Conservation (phyloP, 2,888 invertebrate species). For the Catocala fraxini region DNA sequence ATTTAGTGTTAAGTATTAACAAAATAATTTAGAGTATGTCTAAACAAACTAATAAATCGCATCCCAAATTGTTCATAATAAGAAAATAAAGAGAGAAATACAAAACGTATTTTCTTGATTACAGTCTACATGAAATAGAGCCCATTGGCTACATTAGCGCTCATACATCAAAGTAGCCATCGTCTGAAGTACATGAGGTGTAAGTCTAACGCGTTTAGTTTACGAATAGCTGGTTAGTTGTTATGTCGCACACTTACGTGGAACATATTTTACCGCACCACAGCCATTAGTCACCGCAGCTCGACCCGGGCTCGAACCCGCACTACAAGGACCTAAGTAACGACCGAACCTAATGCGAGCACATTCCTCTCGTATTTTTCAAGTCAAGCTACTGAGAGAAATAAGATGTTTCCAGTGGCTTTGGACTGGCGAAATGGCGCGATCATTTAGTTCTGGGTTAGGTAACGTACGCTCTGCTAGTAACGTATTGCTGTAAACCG, state of each 20-base stretch:
- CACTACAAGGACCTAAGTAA: slow-evolving; percentile 66
- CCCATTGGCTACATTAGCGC: neutral
- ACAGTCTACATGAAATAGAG: neutral
- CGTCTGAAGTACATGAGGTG: neutral
- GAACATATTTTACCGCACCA: slow-evolving; percentile 67
- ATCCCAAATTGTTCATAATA: too few species aligned
- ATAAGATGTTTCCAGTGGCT: slow-evolving; percentile 59
- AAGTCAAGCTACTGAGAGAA: slow-evolving; percentile 66
- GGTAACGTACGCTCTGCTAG: slow-evolving; percentile 43
- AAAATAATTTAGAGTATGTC: too few species aligned
- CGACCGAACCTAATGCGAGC: slow-evolving; percentile 73
- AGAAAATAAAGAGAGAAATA: too few species aligned
- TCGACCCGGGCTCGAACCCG: slow-evolving; percentile 63
- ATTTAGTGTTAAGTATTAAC: too few species aligned
- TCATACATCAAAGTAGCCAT: slow-evolving; percentile 5
- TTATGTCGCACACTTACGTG: slow-evolving; percentile 64
- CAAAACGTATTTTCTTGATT: too few species aligned
- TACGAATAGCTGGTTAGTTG: slow-evolving; percentile 57
- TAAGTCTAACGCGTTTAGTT: slow-evolving; percentile 45
- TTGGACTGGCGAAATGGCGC: slow-evolving; percentile 54
- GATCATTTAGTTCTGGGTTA: slow-evolving; percentile 54
- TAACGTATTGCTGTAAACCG: slow-evolving; percentile 42
- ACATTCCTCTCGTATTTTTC: slow-evolving; percentile 74
- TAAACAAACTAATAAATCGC: too few species aligned
- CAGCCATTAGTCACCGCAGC: slow-evolving; percentile 69